These are phyloP conservation scores for Drosophila incognita DNA, from an alignment of 2,888 invertebrate genomes.

Conservation along the genomic window DNA sequence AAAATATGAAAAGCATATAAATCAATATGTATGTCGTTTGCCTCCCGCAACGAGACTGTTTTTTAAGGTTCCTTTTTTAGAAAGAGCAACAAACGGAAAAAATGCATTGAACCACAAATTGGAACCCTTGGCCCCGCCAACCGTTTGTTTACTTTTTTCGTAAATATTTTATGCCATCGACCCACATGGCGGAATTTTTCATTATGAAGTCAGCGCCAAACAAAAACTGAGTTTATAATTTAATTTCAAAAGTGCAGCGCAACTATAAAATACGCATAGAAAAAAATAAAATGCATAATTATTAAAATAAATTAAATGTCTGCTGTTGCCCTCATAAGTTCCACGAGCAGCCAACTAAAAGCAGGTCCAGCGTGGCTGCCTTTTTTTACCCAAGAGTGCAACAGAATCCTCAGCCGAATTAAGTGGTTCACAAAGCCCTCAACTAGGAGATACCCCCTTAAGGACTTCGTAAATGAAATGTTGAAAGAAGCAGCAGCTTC, in stretches of 20 bases:
- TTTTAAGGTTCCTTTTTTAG: constrained; percentile 10
- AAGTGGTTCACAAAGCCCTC: not conserved
- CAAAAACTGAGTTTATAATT: constrained; percentile 70
- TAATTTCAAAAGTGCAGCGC: constrained; percentile 70
- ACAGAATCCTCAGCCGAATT: constrained; percentile 16
- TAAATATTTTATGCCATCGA: constrained; percentile 65
- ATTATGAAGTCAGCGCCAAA: constrained; percentile 50
- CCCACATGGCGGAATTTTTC: constrained; percentile 68
- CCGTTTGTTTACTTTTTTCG: constrained; percentile 56
- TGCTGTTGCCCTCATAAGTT: constrained; percentile 77
- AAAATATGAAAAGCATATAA: not conserved
- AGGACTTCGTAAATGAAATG: not conserved
- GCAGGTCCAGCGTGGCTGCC: constrained; percentile 42
- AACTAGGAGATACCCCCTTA: constrained; percentile 4
- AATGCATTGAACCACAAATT: constrained; percentile 55
- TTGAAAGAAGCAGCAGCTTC: not conserved
- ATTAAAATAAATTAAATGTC: constrained; percentile 82
- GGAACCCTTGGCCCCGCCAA: constrained; percentile 7
- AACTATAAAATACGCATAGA: constrained; percentile 31
- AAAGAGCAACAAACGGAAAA: constrained; percentile 30
- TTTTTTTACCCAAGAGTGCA: constrained; percentile 53
- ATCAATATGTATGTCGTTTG: no score
- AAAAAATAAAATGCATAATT: constrained; percentile 58
- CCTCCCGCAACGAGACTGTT: not conserved
- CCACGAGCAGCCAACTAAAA: constrained; percentile 77